A percentile compares a stretch with the other conserved stretches of the same genome.
Evolutionary conservation across 2,797 vertebrate genomes (phyloP).

Genomic region (Darevskia nairensis): DNA sequence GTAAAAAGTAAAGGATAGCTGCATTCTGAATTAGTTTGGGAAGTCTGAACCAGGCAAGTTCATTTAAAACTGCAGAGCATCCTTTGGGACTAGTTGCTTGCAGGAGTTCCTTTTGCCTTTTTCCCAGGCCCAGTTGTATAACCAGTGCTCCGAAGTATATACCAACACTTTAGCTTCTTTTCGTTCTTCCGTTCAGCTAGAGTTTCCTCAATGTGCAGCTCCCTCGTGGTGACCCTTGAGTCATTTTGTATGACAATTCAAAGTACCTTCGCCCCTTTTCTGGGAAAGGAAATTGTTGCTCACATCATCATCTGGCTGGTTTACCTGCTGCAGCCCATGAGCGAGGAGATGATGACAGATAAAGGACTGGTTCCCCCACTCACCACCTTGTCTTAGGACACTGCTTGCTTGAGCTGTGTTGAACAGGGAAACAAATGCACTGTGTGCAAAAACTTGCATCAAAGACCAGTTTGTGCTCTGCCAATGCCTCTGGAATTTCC

Average conservation of each 20-base stretch:
- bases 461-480: accelerated
- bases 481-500: background rate
- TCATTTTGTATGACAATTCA: background rate
- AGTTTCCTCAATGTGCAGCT: background rate
- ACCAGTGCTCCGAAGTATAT: background rate
- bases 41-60: background rate
- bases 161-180: background rate
- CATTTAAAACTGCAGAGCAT: background rate
- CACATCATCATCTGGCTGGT: background rate
- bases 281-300: background rate
- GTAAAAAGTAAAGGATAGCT: background rate
- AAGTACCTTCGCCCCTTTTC: background rate
- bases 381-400: background rate
- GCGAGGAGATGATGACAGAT: background rate
- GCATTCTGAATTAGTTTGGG: background rate
- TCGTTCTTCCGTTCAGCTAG: background rate
- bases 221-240: background rate
- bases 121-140: background rate
- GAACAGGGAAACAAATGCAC: background rate
- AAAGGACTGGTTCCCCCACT: no score
- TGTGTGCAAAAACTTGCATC: background rate
- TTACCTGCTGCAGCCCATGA: background rate
- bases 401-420: background rate
- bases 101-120: no score
- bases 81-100: no score